These are phyloP conservation scores for Stratiomys singularior DNA, from an alignment of 2,888 invertebrate genomes.

Conservation along the genomic window DNA sequence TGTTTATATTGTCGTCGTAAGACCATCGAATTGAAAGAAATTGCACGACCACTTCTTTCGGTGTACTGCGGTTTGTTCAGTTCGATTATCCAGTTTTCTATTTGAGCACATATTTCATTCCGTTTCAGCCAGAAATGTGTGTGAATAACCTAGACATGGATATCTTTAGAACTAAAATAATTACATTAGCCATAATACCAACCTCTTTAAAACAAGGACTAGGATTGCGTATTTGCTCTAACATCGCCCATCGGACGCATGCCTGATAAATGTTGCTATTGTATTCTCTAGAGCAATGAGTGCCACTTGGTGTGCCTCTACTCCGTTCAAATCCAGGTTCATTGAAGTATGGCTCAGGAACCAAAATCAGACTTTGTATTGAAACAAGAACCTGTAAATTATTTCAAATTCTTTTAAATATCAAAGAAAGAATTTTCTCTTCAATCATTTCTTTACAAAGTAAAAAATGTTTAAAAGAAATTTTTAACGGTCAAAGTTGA, in stretches of 20 bases:
- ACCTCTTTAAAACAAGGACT: slow-evolving; percentile 92
- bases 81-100: slow-evolving; percentile 91
- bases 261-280: slow-evolving; percentile 96
- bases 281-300: slow-evolving; percentile 91
- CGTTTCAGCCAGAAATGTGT: slow-evolving; percentile 95
- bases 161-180: neutral
- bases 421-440: too few relatives aligned
- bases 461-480: too few relatives aligned
- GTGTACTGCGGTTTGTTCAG: slow-evolving; percentile 83
- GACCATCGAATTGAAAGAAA: slow-evolving; percentile 81
- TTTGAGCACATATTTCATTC: slow-evolving; percentile 87
- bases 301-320: slow-evolving; percentile 87
- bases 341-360: slow-evolving; percentile 94
- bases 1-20: slow-evolving; percentile 82
- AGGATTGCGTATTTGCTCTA: slow-evolving; percentile 90
- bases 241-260: slow-evolving; percentile 95
- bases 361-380: slow-evolving; percentile 91
- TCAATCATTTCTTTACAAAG: too few relatives aligned
- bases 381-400: slow-evolving; percentile 83
- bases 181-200: slow-evolving; percentile 52
- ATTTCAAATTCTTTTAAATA: too few relatives aligned
- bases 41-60: slow-evolving; percentile 77
- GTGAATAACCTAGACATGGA: slow-evolving; percentile 77
- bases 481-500: too few relatives aligned
- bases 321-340: slow-evolving; percentile 94